Evolutionary conservation across 2,888 invertebrate species (phyloP).

Genomic region (Platycheirus albimanus): DNA sequence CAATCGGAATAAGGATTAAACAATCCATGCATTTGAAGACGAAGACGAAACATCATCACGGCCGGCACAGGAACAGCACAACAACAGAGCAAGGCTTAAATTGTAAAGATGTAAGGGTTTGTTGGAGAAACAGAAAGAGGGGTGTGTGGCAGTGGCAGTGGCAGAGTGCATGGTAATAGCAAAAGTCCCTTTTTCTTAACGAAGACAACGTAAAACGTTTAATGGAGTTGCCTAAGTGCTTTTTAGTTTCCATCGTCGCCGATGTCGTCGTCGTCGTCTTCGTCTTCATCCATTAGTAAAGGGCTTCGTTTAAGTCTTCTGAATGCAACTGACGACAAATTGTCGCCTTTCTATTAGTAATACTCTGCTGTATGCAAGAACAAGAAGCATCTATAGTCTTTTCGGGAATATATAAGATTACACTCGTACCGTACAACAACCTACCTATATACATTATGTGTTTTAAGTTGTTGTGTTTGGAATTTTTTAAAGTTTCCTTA

Average conservation of each 20-base stretch:
- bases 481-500: conserved; percentile 43
- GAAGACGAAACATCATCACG: conserved; percentile 19
- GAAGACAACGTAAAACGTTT: conserved; percentile 37
- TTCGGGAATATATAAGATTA: no score
- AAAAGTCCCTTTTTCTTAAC: conserved; percentile 21
- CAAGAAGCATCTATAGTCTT: neutral
- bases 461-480: conserved; percentile 14
- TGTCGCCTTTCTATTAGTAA: conserved; percentile 56
- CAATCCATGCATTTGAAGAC: conserved; percentile 53
- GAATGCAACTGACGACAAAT: conserved; percentile 68
- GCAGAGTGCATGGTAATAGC: neutral
- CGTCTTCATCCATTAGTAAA: conserved; percentile 65
- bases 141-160: neutral
- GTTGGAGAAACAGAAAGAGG: neutral
- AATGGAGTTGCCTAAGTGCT: conserved; percentile 73
- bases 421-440: no score
- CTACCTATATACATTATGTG: no score
- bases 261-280: neutral
- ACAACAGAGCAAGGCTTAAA: conserved; percentile 18
- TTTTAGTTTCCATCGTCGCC: conserved; percentile 53
- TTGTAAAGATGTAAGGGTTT: neutral
- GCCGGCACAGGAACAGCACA: no score
- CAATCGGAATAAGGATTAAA: conserved; percentile 46
- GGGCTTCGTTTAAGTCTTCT: conserved; percentile 58
- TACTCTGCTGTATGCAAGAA: neutral